Evolutionary conservation across 2,113 vertebrate species (phyloP).

Genomic region (Octodon degus): DNA sequence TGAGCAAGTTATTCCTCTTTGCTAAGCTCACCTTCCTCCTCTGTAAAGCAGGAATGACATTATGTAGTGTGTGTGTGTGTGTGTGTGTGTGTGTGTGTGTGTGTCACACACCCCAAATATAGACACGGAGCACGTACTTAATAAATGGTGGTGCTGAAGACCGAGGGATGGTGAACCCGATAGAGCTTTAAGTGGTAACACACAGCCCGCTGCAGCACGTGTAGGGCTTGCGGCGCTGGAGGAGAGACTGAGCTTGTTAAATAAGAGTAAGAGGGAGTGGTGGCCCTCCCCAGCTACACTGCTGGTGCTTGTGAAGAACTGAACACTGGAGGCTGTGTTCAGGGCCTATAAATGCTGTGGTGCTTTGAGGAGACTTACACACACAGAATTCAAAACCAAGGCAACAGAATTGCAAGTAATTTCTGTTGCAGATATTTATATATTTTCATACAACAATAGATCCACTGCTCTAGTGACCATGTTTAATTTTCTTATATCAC

Average conservation of each 20-base stretch:
- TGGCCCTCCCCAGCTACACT: not conserved
- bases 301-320: not conserved
- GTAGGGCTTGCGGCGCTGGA: not conserved
- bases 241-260: not conserved
- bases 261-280: not conserved
- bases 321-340: not conserved
- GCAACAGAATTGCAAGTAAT: not conserved
- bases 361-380: not conserved
- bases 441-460: not conserved
- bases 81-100: not conserved
- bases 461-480: not conserved
- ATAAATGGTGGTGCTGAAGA: not conserved
- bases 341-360: too few relatives aligned
- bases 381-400: not conserved
- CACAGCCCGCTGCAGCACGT: not conserved
- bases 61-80: rapidly evolving
- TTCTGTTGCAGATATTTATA: not conserved
- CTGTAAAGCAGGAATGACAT: not conserved
- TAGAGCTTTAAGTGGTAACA: not conserved
- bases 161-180: not conserved
- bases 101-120: not conserved
- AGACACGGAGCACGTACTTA: not conserved
- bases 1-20: not conserved
- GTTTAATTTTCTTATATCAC: not conserved
- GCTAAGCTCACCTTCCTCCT: not conserved